Evolutionary conservation across 2,797 vertebrate species (phyloP).

Genomic region (Aselliscus stoliczkanus): DNA sequence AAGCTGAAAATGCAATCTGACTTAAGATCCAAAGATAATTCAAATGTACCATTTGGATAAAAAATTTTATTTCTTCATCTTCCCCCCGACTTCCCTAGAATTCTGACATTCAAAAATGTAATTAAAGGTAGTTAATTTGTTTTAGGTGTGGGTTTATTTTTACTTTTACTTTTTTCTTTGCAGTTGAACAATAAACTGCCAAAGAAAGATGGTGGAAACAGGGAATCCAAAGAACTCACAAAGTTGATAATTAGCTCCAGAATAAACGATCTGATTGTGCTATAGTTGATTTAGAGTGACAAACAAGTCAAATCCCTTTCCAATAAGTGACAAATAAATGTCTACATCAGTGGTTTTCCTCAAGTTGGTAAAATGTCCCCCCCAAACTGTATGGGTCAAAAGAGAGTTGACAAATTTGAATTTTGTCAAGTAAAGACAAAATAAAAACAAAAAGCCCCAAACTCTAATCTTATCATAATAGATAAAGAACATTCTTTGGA

Average conservation of each 20-base stretch:
- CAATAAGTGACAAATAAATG: constrained; percentile 42
- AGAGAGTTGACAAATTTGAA: not conserved
- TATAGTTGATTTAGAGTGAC: constrained; percentile 17
- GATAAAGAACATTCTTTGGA: not conserved
- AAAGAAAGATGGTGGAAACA: constrained; percentile 2
- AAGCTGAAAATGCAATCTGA: not conserved
- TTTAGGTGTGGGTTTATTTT: not conserved
- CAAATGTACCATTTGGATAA: not conserved
- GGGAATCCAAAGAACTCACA: not conserved
- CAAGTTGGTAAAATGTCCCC: not conserved
- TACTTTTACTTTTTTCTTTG: constrained; percentile 4
- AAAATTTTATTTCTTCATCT: not conserved
- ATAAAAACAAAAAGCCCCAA: not conserved
- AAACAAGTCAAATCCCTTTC: constrained; percentile 19
- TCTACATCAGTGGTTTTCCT: not conserved
- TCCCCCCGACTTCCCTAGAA: not conserved
- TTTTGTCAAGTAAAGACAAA: not conserved
- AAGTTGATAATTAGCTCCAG: constrained; percentile 28
- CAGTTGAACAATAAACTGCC: not conserved
- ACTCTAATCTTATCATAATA: not conserved
- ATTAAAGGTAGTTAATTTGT: not conserved
- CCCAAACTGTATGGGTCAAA: not conserved
- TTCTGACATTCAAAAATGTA: not conserved
- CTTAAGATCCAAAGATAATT: constrained; percentile 3
- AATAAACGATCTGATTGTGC: not conserved